These are phyloP conservation scores for Charina bottae DNA, from an alignment of 2,113 vertebrate genomes.

Conservation along the genomic window DNA sequence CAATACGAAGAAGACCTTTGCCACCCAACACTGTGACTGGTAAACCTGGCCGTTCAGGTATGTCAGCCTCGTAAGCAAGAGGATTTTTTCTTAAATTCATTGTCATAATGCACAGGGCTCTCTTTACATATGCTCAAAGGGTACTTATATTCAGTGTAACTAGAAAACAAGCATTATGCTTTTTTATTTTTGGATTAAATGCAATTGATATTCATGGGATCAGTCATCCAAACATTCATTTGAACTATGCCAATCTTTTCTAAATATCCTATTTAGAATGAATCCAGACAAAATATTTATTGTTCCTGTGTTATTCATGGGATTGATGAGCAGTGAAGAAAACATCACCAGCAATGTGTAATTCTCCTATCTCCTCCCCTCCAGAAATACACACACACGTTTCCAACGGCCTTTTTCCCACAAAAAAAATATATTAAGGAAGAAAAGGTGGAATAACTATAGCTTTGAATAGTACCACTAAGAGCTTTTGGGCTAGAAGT, in stretches of 20 bases:
- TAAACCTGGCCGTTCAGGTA: constrained; percentile 78
- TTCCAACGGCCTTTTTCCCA: background rate
- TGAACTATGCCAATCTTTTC: background rate
- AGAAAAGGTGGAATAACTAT: no score
- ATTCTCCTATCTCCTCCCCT: background rate
- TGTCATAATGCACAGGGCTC: background rate
- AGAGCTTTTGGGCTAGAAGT: no score
- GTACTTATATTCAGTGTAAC: background rate
- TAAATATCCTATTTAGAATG: background rate
- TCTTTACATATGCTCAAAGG: background rate
- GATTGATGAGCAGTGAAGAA: background rate
- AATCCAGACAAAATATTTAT: background rate
- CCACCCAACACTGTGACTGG: constrained; percentile 75
- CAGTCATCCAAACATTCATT: background rate
- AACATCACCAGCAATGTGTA: background rate
- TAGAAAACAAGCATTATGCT: background rate
- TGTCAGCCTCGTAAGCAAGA: constrained; percentile 7
- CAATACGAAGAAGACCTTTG: constrained; percentile 72
- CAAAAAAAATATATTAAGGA: background rate
- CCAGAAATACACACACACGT: background rate
- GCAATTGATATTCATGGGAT: background rate
- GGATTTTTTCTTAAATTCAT: background rate
- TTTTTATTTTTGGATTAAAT: background rate
- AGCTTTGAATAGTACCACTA: no score
- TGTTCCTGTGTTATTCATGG: background rate